phyloP scores from a whole-genome alignment of 1,140 invertebrate species.

The Oedothorax gibbosus region DNA sequence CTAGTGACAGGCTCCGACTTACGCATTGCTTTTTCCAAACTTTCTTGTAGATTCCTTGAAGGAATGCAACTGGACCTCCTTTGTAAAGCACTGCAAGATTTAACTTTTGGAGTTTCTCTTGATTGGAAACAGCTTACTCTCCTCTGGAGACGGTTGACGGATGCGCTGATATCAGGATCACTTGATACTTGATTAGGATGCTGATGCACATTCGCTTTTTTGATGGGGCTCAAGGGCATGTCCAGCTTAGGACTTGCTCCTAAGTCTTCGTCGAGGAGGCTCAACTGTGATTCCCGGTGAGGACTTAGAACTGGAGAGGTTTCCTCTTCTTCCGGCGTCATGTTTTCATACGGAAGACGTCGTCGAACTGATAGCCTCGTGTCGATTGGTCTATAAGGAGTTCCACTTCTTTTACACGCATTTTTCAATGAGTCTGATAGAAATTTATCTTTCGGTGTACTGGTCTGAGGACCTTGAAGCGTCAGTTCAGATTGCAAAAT shows the following conservation, averaged over 20 bases:
- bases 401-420: background rate
- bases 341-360: slow-evolving; percentile 58
- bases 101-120: background rate
- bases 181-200: no score
- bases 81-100: background rate
- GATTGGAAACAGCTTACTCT: background rate
- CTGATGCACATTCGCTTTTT: background rate
- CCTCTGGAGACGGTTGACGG: background rate
- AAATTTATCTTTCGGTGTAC: slow-evolving; percentile 26
- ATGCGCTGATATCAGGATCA: background rate
- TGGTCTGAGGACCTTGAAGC: slow-evolving; percentile 25
- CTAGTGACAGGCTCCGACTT: background rate
- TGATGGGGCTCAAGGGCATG: slow-evolving; percentile 33
- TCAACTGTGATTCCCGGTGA: background rate
- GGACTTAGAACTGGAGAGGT: background rate
- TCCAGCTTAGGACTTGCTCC: slow-evolving; percentile 1
- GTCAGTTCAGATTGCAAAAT: background rate
- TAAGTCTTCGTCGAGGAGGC: background rate
- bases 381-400: slow-evolving; percentile 28
- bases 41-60: background rate
- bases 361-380: slow-evolving; percentile 20
- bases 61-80: background rate
- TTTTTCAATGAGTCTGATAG: background rate
- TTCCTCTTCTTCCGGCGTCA: slow-evolving; percentile 15
- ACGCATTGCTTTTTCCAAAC: no score